Evolutionary conservation across 2,797 vertebrate genomes (phyloP).

Genomic region (Neoniphon sammara): DNA sequence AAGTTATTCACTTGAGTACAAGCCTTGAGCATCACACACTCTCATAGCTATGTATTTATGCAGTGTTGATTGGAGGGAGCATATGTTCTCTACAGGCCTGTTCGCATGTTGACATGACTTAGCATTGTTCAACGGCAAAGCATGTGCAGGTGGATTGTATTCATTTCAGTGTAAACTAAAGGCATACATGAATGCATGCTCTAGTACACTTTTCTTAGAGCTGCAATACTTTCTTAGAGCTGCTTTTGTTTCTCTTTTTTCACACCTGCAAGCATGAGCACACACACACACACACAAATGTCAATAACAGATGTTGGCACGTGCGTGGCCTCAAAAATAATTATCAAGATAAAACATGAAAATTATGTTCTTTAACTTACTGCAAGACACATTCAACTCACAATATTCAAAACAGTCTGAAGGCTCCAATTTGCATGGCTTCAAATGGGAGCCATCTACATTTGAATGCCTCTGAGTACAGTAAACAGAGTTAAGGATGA

Average conservation of each 20-base stretch:
- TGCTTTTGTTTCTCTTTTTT: slow-evolving; percentile 1
- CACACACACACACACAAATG: slow-evolving; percentile 1
- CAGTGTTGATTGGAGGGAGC: slow-evolving; percentile 28
- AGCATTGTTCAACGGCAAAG: slow-evolving; percentile 38
- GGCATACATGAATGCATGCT: slow-evolving; percentile 37
- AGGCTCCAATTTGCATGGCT: not conserved
- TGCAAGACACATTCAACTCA: slow-evolving; percentile 2
- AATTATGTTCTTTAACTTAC: slow-evolving; percentile 28
- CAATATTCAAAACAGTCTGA: slow-evolving; percentile 12
- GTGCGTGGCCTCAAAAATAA: slow-evolving; percentile 22
- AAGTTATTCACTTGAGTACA: not conserved
- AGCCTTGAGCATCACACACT: slow-evolving; percentile 26
- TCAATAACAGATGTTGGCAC: slow-evolving; percentile 46
- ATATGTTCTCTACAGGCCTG: slow-evolving; percentile 11
- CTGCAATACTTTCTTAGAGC: slow-evolving; percentile 23
- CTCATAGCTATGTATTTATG: slow-evolving; percentile 31
- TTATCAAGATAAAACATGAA: slow-evolving; percentile 39
- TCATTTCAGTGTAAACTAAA: slow-evolving; percentile 50
- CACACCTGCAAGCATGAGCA: slow-evolving; percentile 23
- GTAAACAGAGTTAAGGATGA: too few species aligned
- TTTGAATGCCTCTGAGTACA: too few species aligned
- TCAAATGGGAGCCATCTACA: too few species aligned
- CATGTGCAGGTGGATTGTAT: slow-evolving; percentile 30
- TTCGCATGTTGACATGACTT: slow-evolving; percentile 33
- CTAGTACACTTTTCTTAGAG: slow-evolving; percentile 38